These are phyloP conservation scores for Mungos mungo DNA, from an alignment of 2,113 vertebrate species.

Conservation along the genomic window DNA sequence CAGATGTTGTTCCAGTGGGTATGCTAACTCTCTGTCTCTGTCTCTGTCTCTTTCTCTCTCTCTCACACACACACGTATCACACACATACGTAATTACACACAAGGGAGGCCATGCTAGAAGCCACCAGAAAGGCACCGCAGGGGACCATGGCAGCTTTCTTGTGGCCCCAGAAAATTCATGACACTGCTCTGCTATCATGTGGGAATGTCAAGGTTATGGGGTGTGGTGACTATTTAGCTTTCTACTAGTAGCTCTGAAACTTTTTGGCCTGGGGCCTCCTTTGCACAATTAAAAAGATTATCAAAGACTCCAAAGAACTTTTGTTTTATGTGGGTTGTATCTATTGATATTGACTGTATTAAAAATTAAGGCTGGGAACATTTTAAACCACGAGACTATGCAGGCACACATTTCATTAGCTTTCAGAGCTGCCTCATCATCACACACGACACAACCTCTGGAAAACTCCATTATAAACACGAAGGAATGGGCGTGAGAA, in stretches of 20 bases:
- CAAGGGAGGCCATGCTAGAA: neutral
- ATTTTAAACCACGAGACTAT: neutral
- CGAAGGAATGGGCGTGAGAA: neutral
- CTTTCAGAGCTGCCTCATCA: neutral
- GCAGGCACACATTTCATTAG: neutral
- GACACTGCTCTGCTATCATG: neutral
- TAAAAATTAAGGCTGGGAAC: neutral
- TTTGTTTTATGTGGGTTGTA: neutral
- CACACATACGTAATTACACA: neutral
- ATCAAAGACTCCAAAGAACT: neutral
- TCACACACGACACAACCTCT: neutral
- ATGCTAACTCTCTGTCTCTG: neutral
- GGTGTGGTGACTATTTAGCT: neutral
- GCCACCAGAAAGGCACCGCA: neutral
- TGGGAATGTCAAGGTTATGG: neutral
- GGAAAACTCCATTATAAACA: neutral
- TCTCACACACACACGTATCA: neutral
- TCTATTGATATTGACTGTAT: neutral
- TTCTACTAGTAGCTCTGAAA: neutral
- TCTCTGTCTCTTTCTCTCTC: neutral
- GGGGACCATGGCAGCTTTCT: neutral
- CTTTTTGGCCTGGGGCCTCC: neutral
- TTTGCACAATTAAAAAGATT: constrained; percentile 6
- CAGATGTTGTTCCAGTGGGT: neutral
- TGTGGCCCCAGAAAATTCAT: neutral